Base-by-base conservation (phyloP, 2,797 vertebrate genomes). In the Tokudaia muenninki region DNA sequence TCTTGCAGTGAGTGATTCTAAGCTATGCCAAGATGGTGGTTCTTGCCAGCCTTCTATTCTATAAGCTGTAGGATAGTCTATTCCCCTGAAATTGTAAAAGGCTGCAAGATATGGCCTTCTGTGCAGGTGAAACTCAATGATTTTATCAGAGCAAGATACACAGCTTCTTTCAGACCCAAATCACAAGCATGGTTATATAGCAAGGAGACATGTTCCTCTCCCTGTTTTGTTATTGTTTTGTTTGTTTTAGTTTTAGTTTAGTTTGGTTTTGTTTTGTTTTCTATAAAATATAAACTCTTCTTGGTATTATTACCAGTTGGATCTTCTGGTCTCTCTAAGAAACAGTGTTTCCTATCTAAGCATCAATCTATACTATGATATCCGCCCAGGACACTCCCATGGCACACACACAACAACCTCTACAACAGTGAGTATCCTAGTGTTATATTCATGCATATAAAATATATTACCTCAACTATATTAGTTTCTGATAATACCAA, bases 301-400 rank as follows among this genome's bases (percentile, higher is more conserved):
- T 9, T 31, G 59, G n/a, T 2, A 88, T 81, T 4, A 79, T 0
- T 81, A 41, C n/a, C 3, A 75, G 11, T 55, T 82, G 1, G 11
- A 65, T 13, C n/a, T 26, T 47, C 10, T 12, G 13, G 12, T 84
- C 0, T 34, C 13, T 72, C 86, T 75, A 67, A 82, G 74, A 70
- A 95, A 80, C 6, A 24, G 1, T 79, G 4, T 57, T 4, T 19
- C 1, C 17, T 7, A 19, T 4, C 4, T 44, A 8, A 75, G 22
- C 8, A 41, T 10, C 37, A 37, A 37, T 3, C 9, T n/a, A 0
- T 17, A 4, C 6, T 10, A 1, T 10, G 14, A 8, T n/a, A 70
- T 11, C 10, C 11, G 21, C 16, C 3, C 14, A 29, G 26, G 7
- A 78, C 41, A 29, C n/a, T 17, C 41, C 50, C 41, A 14, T 1